Evolutionary conservation across 2,797 vertebrate genomes (phyloP).

Genomic region (Botia almorhae): DNA sequence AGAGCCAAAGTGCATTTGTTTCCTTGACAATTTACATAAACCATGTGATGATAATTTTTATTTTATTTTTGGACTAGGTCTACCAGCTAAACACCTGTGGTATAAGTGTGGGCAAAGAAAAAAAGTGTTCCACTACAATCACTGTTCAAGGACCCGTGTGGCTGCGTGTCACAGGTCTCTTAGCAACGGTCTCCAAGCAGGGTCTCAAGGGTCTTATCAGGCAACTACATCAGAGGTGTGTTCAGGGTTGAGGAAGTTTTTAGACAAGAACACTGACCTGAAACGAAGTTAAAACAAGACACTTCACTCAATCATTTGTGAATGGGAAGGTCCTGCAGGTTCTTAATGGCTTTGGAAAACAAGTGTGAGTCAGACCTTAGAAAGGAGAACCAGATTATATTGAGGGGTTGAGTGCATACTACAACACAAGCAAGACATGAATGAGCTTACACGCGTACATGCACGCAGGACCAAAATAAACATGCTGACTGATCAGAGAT

Average conservation of each 20-base stretch:
- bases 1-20: not conserved
- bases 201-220: conserved; percentile 73
- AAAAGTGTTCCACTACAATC: not conserved
- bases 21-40: not conserved
- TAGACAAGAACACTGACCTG: not conserved
- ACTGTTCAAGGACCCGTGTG: conserved; percentile 42
- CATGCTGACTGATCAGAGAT: conserved; percentile 43
- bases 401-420: conserved; percentile 17
- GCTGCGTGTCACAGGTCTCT: conserved; percentile 76
- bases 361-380: conserved; percentile 23
- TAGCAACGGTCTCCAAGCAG: conserved; percentile 73
- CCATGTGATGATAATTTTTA: not conserved
- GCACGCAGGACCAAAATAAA: conserved; percentile 18
- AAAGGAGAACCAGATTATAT: not conserved
- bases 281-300: not conserved
- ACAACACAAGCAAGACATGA: conserved; percentile 33
- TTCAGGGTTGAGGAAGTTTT: conserved; percentile 43
- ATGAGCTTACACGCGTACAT: conserved; percentile 39
- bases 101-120: no score
- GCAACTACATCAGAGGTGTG: conserved; percentile 66
- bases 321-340: conserved; percentile 37
- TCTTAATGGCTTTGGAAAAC: conserved; percentile 47
- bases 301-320: conserved; percentile 50
- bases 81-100: no score
- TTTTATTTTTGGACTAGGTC: not conserved